Conservation (phyloP, 2,888 invertebrate genomes). For the Amblyjoppa fuscipennis region DNA sequence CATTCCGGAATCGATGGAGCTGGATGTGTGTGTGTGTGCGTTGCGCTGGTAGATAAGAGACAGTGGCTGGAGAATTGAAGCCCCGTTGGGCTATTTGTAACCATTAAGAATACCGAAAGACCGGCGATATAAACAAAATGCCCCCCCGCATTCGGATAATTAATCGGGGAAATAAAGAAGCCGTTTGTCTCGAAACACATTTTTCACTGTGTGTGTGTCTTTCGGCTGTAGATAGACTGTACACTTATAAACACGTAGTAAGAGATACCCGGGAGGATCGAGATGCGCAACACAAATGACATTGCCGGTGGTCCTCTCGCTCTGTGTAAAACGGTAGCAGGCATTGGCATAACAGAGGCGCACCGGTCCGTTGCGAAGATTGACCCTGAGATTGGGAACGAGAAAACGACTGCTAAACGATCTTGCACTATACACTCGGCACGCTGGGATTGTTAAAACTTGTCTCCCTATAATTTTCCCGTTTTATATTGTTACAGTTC, state of each 20-base stretch:
- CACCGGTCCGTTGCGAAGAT: slow-evolving; percentile 4
- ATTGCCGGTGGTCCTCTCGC: slow-evolving; percentile 14
- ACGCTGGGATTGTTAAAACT: slow-evolving; percentile 1
- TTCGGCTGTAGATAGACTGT: background rate
- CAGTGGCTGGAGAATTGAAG: slow-evolving; percentile 12
- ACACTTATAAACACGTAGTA: background rate
- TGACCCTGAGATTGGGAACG: slow-evolving; percentile 11
- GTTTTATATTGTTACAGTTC: background rate
- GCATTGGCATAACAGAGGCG: slow-evolving; percentile 40
- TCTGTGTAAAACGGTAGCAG: slow-evolving; percentile 30
- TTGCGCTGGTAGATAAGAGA: background rate
- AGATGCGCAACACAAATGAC: slow-evolving; percentile 37
- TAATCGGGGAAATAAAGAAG: slow-evolving; percentile 54
- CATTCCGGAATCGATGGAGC: slow-evolving; percentile 35
- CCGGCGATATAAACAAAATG: slow-evolving; percentile 37
- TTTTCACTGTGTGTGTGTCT: background rate
- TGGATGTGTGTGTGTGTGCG: background rate
- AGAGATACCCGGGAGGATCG: slow-evolving; percentile 9
- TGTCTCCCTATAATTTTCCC: background rate
- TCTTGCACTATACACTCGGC: background rate
- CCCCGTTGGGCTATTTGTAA: slow-evolving; percentile 38
- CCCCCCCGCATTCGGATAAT: slow-evolving; percentile 47
- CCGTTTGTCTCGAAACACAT: slow-evolving; percentile 10
- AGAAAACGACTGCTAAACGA: slow-evolving; percentile 11
- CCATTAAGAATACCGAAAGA: slow-evolving; percentile 34